These are phyloP conservation scores for Gymnothorax javanicus DNA, from an alignment of 2,797 vertebrate genomes.

Conservation along the genomic window DNA sequence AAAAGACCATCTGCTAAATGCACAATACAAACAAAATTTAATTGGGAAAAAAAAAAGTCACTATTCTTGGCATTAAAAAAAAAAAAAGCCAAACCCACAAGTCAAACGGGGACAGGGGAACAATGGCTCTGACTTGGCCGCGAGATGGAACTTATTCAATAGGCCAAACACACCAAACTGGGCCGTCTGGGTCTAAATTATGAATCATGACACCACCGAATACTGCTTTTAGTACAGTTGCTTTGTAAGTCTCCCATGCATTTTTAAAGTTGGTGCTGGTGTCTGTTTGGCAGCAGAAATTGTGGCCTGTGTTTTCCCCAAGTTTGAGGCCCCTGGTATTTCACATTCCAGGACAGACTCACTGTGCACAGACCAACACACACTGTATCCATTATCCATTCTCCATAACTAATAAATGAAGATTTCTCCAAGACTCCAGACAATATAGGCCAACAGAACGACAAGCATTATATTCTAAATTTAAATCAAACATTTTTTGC, in stretches of 20 bases:
- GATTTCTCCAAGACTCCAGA: constrained; percentile 20
- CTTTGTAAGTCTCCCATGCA: constrained; percentile 21
- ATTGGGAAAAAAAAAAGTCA: too few relatives aligned
- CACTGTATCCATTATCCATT: constrained; percentile 42
- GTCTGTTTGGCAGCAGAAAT: constrained; percentile 1
- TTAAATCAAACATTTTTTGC: constrained; percentile 27
- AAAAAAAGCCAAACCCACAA: background rate
- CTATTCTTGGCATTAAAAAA: too few relatives aligned
- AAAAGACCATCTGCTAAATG: too few relatives aligned
- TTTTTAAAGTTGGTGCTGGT: constrained; percentile 28
- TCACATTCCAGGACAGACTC: background rate
- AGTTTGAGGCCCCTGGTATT: constrained; percentile 2
- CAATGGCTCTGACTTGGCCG: background rate
- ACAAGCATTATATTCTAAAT: constrained; percentile 26
- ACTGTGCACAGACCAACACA: constrained; percentile 24
- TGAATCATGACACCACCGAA: background rate
- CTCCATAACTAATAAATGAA: constrained; percentile 48
- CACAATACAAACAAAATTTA: too few relatives aligned
- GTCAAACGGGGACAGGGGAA: background rate
- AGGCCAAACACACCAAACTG: background rate
- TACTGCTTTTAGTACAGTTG: constrained; percentile 5
- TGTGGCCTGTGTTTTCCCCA: constrained; percentile 7
- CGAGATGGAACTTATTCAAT: background rate
- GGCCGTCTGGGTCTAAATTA: constrained; percentile 20
- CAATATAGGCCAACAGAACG: constrained; percentile 13